A percentile compares a stretch with the other conserved stretches of the same genome.
Evolutionary conservation across 2,888 invertebrate genomes (phyloP).

Genomic region (Gibbula magus): DNA sequence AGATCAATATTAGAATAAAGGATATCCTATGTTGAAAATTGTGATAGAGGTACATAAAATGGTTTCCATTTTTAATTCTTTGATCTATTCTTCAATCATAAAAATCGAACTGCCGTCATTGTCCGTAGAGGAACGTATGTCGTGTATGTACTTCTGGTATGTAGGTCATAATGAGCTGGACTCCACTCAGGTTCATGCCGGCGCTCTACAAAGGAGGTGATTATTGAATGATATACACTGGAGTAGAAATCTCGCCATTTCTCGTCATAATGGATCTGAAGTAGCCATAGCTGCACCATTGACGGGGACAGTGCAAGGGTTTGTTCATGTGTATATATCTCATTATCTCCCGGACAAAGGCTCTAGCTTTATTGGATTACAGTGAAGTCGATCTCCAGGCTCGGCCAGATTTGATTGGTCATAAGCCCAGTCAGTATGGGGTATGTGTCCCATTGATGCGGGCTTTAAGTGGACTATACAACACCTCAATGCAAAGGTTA

Average conservation of each 20-base stretch:
- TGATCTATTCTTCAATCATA: no score
- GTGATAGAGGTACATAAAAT: no score
- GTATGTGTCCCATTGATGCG: no score
- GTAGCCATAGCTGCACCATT: neutral
- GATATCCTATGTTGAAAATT: no score
- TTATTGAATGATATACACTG: slow-evolving; percentile 9
- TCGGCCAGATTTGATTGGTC: no score
- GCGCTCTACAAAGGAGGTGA: neutral
- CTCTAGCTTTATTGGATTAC: neutral
- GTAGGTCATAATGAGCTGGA: neutral
- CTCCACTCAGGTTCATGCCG: neutral
- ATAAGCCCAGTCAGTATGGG: no score
- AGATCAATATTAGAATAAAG: no score
- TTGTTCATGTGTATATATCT: neutral
- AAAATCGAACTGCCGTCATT: no score
- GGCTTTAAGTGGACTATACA: no score
- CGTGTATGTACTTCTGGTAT: neutral
- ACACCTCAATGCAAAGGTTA: no score
- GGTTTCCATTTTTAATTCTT: no score
- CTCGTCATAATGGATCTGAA: slow-evolving; percentile 6
- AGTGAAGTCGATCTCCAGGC: neutral
- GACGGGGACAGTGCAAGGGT: neutral
- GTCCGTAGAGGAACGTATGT: neutral
- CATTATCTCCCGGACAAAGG: slow-evolving; percentile 1
- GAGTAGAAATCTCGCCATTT: neutral